Percentiles rank a stretch among this genome's conserved stretches.
phyloP scores from a whole-genome alignment of 1,140 invertebrate species.

The Mercenaria mercenaria region DNA sequence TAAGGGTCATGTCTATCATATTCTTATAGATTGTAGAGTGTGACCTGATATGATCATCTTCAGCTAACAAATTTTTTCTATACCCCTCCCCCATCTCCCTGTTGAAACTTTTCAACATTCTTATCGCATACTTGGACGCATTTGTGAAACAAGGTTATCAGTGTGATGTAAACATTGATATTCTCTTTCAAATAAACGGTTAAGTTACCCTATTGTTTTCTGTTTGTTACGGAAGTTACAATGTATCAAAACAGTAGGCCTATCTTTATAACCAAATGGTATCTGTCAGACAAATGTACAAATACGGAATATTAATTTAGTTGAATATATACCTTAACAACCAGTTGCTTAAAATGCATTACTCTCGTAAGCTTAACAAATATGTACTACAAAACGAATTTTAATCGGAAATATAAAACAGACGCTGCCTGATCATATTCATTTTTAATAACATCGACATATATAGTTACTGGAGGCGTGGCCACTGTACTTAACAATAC shows the following conservation, averaged over 20 bases:
- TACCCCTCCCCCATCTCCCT: background rate
- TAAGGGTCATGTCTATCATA: background rate
- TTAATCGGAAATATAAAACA: too few relatives aligned
- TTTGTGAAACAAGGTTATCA: background rate
- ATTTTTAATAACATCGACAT: too few relatives aligned
- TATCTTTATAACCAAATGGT: background rate
- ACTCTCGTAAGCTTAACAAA: background rate
- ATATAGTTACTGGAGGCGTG: too few relatives aligned
- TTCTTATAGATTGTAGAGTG: background rate
- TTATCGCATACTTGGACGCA: background rate
- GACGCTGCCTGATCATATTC: too few relatives aligned
- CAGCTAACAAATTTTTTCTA: too few relatives aligned
- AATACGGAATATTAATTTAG: background rate
- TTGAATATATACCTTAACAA: too few relatives aligned
- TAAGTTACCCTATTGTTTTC: constrained; percentile 3
- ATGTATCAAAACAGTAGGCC: background rate
- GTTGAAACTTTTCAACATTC: background rate
- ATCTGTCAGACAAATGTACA: background rate
- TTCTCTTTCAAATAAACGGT: background rate
- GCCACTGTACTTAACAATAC: too few relatives aligned
- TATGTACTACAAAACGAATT: too few relatives aligned
- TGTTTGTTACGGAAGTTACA: background rate
- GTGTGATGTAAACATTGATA: background rate
- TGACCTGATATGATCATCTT: background rate
- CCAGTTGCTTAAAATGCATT: background rate